phyloP scores from a whole-genome alignment of 2,888 invertebrate genomes.

The Harmothoe impar region DNA sequence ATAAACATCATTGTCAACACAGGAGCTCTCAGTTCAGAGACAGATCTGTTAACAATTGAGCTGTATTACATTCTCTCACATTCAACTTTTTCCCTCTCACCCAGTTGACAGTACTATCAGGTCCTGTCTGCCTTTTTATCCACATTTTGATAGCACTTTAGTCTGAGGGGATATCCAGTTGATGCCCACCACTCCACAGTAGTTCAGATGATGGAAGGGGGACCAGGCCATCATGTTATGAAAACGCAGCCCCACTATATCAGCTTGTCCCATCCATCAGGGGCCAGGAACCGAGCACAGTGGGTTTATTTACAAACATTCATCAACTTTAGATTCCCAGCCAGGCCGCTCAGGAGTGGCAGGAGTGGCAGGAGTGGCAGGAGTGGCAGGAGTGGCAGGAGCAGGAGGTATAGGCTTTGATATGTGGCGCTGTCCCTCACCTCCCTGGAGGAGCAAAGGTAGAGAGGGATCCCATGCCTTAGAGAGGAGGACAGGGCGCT shows the following conservation, averaged over 20 bases:
- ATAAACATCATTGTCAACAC: too few species aligned
- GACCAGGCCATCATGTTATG: not conserved
- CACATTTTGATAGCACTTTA: too few species aligned
- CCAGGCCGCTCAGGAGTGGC: not conserved
- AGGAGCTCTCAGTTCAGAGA: too few species aligned
- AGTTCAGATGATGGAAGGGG: slow-evolving; percentile 10
- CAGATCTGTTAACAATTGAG: too few species aligned
- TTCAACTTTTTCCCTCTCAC: not conserved
- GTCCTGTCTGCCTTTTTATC: not conserved
- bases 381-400: too few species aligned
- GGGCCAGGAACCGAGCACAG: not conserved
- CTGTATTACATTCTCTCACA: not conserved
- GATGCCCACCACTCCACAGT: slow-evolving; percentile 3
- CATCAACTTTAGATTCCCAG: slow-evolving; percentile 18
- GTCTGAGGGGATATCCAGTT: not conserved
- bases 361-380: too few species aligned
- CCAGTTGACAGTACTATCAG: slow-evolving; percentile 22
- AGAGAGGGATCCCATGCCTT: too few species aligned
- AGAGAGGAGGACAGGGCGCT: not conserved
- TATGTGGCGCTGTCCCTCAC: not conserved
- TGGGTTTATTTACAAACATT: slow-evolving; percentile 40
- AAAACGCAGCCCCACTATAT: slow-evolving; percentile 1
- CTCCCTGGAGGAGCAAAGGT: not conserved
- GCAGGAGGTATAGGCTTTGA: not conserved
- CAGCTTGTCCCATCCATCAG: slow-evolving; percentile 16